Evolutionary conservation across 2,797 vertebrate genomes (phyloP), one percentile per base, ranked within the genome.

Genomic region (Sebastes matsubarae): DNA sequence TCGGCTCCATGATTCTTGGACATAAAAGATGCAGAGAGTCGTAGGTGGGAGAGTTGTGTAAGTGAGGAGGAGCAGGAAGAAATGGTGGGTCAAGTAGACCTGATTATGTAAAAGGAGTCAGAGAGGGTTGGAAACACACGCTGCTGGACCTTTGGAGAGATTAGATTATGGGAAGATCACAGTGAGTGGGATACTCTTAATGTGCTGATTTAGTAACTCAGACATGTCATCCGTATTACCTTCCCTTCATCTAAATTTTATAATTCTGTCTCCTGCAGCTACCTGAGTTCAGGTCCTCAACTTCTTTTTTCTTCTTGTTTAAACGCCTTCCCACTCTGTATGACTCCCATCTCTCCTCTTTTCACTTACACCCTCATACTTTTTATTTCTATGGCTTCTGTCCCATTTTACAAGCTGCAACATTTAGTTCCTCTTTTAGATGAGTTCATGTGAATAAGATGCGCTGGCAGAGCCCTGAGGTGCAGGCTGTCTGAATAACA

Each of bases 1-100:
- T 77, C 55, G 38, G 77, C 75, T 72, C 71, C 52, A 80, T 84
- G 85, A 85, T 88, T 89, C 88, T 89, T 90, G 91, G 82, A 90
- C 87, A 90, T 91, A 57, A 89, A 93, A 89, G 87, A 91, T 87
- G 72, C 76, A 72, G 86, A 89, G 91, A 90, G 88, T 90, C 72
- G 94, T 93, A 92, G 91, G 92, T 90, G 91, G 94, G 83, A 93
- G 92, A 81, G 90, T 93, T 94, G 93, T 94, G 91, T 93, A 94
- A 92, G 91, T 88, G 93, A 93, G 82, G 93, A 92, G 93, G 93
- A 87, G 77, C 91, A 83, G 81, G 81, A 84, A 81, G 75, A 85
- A 87, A 91, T 87, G 89, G 68, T 58, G 52, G 93, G 87, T 94
- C 91, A 93, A 93, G 88, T 88, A 86, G 75, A 64, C 78, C 75